Evolutionary conservation across 2,113 vertebrate genomes (phyloP), one percentile per base, ranked within the genome.

Genomic region (Orycteropus afer): DNA sequence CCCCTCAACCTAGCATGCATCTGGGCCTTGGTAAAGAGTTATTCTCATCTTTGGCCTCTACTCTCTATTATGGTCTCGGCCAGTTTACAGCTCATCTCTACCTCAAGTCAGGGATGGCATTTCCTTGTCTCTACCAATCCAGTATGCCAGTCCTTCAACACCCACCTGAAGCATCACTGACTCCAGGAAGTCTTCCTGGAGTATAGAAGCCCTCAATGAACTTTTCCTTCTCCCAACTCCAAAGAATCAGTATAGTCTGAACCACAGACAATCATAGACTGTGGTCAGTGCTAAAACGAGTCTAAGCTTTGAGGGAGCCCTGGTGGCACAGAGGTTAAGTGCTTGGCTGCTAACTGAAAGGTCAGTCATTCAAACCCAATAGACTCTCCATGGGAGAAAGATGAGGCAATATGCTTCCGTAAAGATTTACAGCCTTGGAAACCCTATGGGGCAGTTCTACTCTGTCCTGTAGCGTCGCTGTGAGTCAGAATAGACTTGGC

Each of bases 11-110:
- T n/a, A 42, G 7, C n/a, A 63, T 94, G 40, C 42, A 90, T 84
- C 77, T 81, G 51, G 37, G 29, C 61, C 79, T 95, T 77, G 9
- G 32, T 42, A 89, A 87, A 93, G 67, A 91, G 53, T 79, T 84
- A 86, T 71, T 91, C 69, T 97, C 78, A 74, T 89, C n/a, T 55
- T 91, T 94, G 86, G 47, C 89, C 42, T 95, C 87, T 47, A 78
- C 29, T 37, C 51, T 63, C 49, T 89, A 12, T 86, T 65, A 74
- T 22, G 45, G 63, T 65, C 53, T 86, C 53, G 84, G 91, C 65
- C 76, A 85, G 29, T 88, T 92, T 90, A 88, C 93, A 86, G 57
- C 63, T 81, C 83, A 86, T 87, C 69, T 51, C 61, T 34, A 89
- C 51, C 23, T 82, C 53, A 74, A 63, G 53, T 55, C 74, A 71